These are phyloP conservation scores for Poeciliopsis occidentalis DNA, from an alignment of 2,113 vertebrate genomes.

Conservation along the genomic window DNA sequence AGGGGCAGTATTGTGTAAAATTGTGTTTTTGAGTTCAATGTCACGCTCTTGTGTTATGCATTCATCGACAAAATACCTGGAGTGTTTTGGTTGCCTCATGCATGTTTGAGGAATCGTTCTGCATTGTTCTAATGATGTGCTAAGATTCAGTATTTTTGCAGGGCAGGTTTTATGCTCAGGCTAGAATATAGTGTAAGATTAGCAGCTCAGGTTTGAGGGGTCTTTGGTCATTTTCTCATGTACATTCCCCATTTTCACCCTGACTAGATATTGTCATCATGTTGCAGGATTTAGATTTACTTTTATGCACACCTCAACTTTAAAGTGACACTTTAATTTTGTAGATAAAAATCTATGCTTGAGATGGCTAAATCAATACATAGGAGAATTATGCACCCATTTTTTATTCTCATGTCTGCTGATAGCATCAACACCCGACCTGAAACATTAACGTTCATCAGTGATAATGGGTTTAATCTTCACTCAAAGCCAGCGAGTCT, in stretches of 20 bases:
- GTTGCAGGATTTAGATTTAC: neutral
- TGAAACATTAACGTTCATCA: neutral
- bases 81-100: too few relatives aligned
- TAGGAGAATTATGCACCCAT: neutral
- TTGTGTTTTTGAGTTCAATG: too few relatives aligned
- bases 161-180: too few relatives aligned
- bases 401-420: neutral
- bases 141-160: too few relatives aligned
- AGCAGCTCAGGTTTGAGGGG: too few relatives aligned
- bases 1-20: too few relatives aligned
- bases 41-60: too few relatives aligned
- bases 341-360: neutral
- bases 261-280: neutral
- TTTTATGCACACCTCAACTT: neutral
- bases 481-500: neutral
- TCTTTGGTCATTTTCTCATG: too few relatives aligned
- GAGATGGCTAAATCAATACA: neutral
- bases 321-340: neutral
- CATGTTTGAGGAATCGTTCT: too few relatives aligned
- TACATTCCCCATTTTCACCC: neutral
- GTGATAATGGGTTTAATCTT: neutral
- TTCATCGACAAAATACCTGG: too few relatives aligned
- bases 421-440: neutral
- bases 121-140: too few relatives aligned
- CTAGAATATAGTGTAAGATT: too few relatives aligned